Conservation (phyloP, 2,113 vertebrate species). For the Lycaon pictus region DNA sequence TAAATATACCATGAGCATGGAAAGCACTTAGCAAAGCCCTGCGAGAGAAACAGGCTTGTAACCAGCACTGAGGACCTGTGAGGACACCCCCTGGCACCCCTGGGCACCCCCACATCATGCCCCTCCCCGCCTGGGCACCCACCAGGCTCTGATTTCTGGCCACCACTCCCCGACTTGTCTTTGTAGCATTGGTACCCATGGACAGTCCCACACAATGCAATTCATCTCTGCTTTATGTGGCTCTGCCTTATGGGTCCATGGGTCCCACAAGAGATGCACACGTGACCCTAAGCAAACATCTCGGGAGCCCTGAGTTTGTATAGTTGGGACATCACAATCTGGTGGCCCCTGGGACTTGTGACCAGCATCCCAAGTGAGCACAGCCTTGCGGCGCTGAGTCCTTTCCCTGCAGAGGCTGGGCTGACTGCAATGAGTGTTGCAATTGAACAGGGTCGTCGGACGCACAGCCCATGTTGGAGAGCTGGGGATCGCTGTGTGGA, state of each 20-base stretch:
- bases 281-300: accelerated
- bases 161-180: not conserved
- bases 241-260: too few relatives aligned
- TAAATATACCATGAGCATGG: not conserved
- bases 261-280: not conserved
- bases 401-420: not conserved
- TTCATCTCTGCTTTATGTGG: not conserved
- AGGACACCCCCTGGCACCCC: too few relatives aligned
- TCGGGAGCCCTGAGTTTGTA: not conserved
- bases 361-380: too few relatives aligned
- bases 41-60: accelerated
- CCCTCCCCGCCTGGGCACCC: too few relatives aligned
- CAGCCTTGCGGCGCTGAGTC: not conserved
- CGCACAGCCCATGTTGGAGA: too few relatives aligned
- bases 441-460: accelerated
- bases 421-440: not conserved
- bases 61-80: too few relatives aligned
- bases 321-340: not conserved
- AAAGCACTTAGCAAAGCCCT: not conserved
- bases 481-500: not conserved
- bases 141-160: not conserved
- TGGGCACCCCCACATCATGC: too few relatives aligned
- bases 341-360: not conserved
- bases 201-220: accelerated
- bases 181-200: accelerated